Evolutionary conservation across 2,113 vertebrate species (phyloP).

Genomic region (Carassius gibelio): DNA sequence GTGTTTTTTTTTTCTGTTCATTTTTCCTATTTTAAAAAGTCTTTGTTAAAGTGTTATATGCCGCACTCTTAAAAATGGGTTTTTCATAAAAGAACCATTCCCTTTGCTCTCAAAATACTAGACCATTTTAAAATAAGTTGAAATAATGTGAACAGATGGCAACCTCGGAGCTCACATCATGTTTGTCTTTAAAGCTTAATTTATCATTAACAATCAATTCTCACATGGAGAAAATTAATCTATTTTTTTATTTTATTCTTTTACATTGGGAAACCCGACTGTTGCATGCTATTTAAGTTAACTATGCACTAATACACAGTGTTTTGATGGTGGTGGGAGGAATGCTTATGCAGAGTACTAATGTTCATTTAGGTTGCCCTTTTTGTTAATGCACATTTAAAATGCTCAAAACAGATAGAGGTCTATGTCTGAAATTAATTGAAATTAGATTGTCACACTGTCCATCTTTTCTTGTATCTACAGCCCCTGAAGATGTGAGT

Average conservation of each 20-base stretch:
- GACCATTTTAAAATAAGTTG: too few relatives aligned
- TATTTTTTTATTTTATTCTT: too few relatives aligned
- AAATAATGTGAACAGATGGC: too few relatives aligned
- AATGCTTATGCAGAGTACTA: neutral
- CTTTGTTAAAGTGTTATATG: neutral
- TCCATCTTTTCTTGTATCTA: neutral
- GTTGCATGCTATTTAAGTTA: neutral
- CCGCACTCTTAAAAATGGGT: neutral
- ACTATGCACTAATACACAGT: neutral
- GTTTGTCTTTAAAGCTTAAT: neutral
- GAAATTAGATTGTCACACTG: neutral
- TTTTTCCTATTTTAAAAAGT: neutral
- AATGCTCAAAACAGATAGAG: neutral
- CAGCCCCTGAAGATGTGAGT: conserved; percentile 75
- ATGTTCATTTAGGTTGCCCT: neutral
- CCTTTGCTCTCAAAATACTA: neutral
- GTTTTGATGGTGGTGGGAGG: neutral
- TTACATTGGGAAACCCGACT: neutral
- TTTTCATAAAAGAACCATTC: neutral
- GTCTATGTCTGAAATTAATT: conserved; percentile 10
- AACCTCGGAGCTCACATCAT: neutral
- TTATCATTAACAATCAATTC: too few relatives aligned
- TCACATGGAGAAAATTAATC: too few relatives aligned
- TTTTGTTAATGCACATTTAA: neutral
- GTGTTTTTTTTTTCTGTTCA: neutral